Evolutionary conservation across 2,113 vertebrate genomes (phyloP).

Genomic region (Notechis scutatus): DNA sequence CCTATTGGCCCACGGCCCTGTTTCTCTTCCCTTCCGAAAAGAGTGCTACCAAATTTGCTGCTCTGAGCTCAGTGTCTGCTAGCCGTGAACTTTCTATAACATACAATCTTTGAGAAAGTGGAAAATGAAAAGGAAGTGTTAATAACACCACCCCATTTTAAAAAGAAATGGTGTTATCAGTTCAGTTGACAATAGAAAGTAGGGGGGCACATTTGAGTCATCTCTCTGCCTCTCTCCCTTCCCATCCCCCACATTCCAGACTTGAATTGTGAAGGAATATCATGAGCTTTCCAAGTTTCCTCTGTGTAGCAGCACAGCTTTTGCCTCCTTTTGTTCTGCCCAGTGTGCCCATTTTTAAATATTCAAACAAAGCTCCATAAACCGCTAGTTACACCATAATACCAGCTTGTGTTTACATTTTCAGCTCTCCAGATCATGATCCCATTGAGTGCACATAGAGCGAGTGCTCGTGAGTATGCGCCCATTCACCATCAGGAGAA

Average conservation of each 20-base stretch:
- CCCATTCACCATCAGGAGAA: conserved; percentile 76
- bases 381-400: conserved; percentile 80
- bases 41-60: background rate
- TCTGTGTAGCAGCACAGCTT: conserved; percentile 63
- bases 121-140: conserved; percentile 46
- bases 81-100: background rate
- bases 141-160: conserved; percentile 32
- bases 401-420: conserved; percentile 83
- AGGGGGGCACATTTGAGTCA: conserved; percentile 11
- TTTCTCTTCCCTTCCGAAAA: background rate
- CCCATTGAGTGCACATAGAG: conserved; percentile 79
- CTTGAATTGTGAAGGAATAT: conserved; percentile 36
- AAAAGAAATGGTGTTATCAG: conserved; percentile 58
- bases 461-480: conserved; percentile 72
- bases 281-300: conserved; percentile 49
- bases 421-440: conserved; percentile 81
- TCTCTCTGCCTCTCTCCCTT: background rate
- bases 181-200: conserved; percentile 40
- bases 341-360: conserved; percentile 79
- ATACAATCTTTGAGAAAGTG: background rate
- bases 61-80: conserved; percentile 4
- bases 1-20: background rate
- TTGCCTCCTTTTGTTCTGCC: conserved; percentile 73
- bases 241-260: conserved; percentile 19
- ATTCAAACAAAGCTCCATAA: conserved; percentile 80